phyloP scores from a whole-genome alignment of 1,140 invertebrate genomes.

The Drosophila auraria region DNA sequence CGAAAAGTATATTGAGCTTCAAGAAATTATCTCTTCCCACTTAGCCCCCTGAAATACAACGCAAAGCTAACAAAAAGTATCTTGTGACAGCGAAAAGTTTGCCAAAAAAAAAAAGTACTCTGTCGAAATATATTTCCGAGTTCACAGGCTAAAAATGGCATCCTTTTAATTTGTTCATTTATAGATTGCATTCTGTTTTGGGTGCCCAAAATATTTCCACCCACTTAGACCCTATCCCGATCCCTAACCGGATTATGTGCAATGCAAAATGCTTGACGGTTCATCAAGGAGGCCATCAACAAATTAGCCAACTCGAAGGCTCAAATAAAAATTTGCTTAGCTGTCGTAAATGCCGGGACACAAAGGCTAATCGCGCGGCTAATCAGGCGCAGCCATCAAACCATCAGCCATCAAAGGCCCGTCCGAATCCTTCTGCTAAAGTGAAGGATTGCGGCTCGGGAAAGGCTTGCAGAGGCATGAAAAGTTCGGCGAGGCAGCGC shows the following conservation, averaged over 20 bases:
- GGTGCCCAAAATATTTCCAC: conserved; percentile 20
- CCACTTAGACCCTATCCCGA: conserved; percentile 17
- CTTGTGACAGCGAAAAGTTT: conserved; percentile 15
- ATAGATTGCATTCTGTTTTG: conserved; percentile 3
- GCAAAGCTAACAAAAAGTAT: conserved; percentile 22
- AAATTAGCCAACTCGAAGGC: conserved; percentile 34
- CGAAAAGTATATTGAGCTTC: conserved; percentile 29
- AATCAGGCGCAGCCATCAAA: conserved; percentile 40
- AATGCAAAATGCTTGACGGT: conserved; percentile 35
- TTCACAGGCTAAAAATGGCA: not conserved
- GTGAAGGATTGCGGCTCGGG: conserved; percentile 18
- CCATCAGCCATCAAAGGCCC: conserved; percentile 43
- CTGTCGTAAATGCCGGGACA: conserved; percentile 49
- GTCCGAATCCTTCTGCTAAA: conserved; percentile 39
- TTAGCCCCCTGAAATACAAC: conserved; percentile 6
- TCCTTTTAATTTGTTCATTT: not conserved
- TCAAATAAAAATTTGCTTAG: conserved; percentile 52
- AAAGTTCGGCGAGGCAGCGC: not conserved
- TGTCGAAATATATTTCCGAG: too few species aligned
- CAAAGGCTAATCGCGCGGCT: conserved; percentile 50
- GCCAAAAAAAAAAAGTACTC: not conserved
- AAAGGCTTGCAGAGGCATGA: conserved; percentile 18
- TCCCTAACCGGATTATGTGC: conserved; percentile 35
- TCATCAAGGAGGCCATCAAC: conserved; percentile 45
- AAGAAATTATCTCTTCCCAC: conserved; percentile 25